These are phyloP conservation scores for Delichon dasypus DNA, from an alignment of 2,797 vertebrate genomes.

Conservation along the genomic window DNA sequence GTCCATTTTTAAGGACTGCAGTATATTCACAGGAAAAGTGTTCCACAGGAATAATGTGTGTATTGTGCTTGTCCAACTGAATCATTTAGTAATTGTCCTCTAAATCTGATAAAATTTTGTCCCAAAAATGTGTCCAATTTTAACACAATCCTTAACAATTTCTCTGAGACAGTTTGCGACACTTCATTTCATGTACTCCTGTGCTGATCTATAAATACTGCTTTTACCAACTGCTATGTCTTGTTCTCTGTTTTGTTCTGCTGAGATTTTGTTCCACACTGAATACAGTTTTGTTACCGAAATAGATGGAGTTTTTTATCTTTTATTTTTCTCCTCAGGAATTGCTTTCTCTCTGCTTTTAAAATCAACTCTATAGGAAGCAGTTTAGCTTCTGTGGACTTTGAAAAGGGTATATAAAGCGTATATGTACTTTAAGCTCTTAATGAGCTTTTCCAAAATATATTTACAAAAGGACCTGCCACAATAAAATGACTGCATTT, in stretches of 20 bases:
- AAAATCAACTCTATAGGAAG: background rate
- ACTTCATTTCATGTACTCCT: background rate
- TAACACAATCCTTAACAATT: background rate
- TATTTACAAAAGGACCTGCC: background rate
- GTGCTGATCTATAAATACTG: background rate
- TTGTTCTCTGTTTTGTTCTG: background rate
- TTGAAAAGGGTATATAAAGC: background rate
- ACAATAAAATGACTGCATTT: background rate
- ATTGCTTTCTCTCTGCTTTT: background rate
- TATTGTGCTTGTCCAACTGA: background rate
- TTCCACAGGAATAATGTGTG: background rate
- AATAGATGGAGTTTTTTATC: background rate
- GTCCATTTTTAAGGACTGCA: background rate
- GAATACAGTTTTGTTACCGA: background rate
- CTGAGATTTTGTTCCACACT: background rate
- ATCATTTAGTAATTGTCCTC: background rate
- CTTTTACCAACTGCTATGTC: background rate
- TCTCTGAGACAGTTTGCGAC: background rate
- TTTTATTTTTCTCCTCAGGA: background rate
- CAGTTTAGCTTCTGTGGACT: background rate
- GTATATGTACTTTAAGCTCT: background rate
- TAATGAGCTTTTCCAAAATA: background rate
- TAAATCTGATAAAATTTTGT: background rate
- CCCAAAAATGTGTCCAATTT: background rate
- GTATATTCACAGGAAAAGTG: background rate